Evolutionary conservation across 1,140 invertebrate genomes (phyloP).

Genomic region (Mizuhopecten yessoensis): DNA sequence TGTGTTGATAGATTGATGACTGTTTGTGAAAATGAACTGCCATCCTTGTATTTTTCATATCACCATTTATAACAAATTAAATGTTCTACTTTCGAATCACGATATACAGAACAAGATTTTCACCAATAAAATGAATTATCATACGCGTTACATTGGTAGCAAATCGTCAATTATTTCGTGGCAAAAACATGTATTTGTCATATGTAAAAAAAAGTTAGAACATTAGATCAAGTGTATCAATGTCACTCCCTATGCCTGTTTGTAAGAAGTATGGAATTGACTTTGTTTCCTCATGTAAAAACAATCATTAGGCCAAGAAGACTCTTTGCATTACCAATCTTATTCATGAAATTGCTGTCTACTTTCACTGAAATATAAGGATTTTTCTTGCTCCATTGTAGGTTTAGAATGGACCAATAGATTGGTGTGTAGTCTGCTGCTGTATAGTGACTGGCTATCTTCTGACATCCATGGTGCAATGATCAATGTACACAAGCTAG

Average conservation of each 20-base stretch:
- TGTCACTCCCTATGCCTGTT: neutral
- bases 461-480: too few relatives aligned
- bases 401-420: neutral
- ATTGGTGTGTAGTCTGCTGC: neutral
- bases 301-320: neutral
- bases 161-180: neutral
- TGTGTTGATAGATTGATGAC: too few relatives aligned
- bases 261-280: neutral
- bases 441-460: too few relatives aligned
- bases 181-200: neutral
- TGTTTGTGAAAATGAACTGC: too few relatives aligned
- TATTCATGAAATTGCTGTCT: slow-evolving; percentile 31
- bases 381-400: neutral
- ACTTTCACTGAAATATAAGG: neutral
- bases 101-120: too few relatives aligned
- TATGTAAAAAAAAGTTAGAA: neutral
- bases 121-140: too few relatives aligned
- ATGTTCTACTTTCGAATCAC: too few relatives aligned
- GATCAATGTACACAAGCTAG: too few relatives aligned
- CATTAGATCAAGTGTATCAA: neutral
- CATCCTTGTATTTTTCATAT: too few relatives aligned
- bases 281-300: neutral
- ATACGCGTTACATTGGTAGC: neutral
- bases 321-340: neutral
- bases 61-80: too few relatives aligned